Evolutionary conservation across 35 echinoderm and acorn worm genomes (phyloP), one percentile per base, ranked within the genome.

Genomic region (Apostichopus californicus): DNA sequence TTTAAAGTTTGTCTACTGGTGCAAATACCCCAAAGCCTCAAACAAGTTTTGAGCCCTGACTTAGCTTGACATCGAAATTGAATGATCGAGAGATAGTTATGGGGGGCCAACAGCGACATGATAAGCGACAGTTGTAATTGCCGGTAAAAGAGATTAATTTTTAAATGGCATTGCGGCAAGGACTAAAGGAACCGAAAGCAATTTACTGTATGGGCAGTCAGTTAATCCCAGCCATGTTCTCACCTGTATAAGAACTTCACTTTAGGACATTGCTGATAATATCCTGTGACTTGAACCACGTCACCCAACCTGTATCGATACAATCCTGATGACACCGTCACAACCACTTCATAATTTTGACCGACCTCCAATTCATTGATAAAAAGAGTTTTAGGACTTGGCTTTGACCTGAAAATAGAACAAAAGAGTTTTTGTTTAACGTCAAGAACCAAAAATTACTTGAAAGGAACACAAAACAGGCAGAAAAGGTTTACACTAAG

Each of bases 241-340:
- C 53, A 95, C 94, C 91, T 92, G 91, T 92, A 95, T 28, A 87
- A 83, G 58, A 92, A 95, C 57, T 95, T 77, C 21, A 95, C 63
- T 75, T 63, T 88, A 4, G 94, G 94, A 56, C 90, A 87, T 28
- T 92, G 83, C 18, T 92, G 34, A 73, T 95, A 88, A 81, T 91
- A 92, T 13, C 90, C 94, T 1, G 84, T 89, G 24, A 95, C 70
- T 81, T 89, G 14, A 7, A 95, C 83, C 7, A 95, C 84, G 81
- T 95, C 94, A 53, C 94, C 94, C 12, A 95, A 87, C 26, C 94
- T 56, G 52, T 79, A 95, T 6, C 94, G 90, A 61, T 93, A 95
- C 6, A 95, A 56, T 1, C 90, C 93, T 13, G 68, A 61, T 14
- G 61, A n/a, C 1, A 21, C 73, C 1, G 90, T 92, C 64, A 95